Evolutionary conservation across 2,888 invertebrate species (phyloP), one percentile per base, ranked within the genome.

Genomic region (Mycogona germanica): DNA sequence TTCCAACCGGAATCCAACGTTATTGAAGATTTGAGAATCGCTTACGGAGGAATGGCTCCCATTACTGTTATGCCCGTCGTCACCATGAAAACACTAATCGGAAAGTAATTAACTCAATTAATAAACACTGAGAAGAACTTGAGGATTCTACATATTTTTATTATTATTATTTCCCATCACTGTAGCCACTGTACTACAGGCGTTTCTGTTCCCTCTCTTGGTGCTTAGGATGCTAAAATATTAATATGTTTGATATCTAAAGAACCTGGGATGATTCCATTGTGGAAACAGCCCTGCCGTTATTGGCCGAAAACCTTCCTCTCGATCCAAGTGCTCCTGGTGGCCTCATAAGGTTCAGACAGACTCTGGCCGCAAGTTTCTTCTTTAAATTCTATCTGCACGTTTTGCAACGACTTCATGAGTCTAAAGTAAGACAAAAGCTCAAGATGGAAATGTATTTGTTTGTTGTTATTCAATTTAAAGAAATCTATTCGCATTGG

Each of bases 11-110:
- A 70, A 35, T 60, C 58, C 5, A 60, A 73, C n/a, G 75, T 61
- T 1, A 61, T 91, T 32, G 68, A 76, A 51, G 72, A 80, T 42
- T 75, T 82, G 28, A 73, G 75, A 53, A 69, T 92, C 58, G 83
- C 86, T n/a, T 95, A 80, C 66, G 95, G 96, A 53, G 96, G 95
- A 29, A 88, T 96, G 89, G 91, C 87, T 1, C 84, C 87, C 4
- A 86, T 80, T 1, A 89, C 91, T 0, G 77, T 84, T 46, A 71
- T 82, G 65, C 85, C 88, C 0, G 70, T 72, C 23, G 77, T 78
- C 64, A 80, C 89, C 0, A 77, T 79, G 56, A 66, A 76, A 51
- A 63, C 69, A 28, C 70, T 86, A 51, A 57, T 61, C 26, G 72
- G 72, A 52, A 64, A 63, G 69, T 70, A 58, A 50, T n/a, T n/a